phyloP scores from a whole-genome alignment of 2,888 invertebrate genomes.

The Meandrusa payeni region DNA sequence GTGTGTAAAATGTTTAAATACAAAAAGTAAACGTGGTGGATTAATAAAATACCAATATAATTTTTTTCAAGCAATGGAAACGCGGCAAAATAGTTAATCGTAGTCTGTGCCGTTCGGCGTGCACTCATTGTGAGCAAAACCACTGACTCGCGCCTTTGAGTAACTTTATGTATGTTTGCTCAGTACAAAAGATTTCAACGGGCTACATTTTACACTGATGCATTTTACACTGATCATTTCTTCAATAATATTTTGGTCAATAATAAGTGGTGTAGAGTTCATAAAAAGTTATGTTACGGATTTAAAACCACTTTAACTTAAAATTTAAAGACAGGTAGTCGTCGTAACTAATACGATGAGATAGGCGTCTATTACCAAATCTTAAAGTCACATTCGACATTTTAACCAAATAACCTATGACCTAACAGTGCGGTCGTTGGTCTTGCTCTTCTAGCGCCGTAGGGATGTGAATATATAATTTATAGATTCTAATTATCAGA shows the following conservation, averaged over 20 bases:
- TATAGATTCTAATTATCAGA: too few species aligned
- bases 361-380: conserved; percentile 10
- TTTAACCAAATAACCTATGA: conserved; percentile 20
- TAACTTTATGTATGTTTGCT: background rate
- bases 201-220: conserved; percentile 3
- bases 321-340: conserved; percentile 11
- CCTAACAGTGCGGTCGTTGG: conserved; percentile 7
- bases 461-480: background rate
- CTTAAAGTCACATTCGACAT: conserved; percentile 11
- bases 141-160: background rate
- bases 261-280: too few species aligned
- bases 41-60: too few species aligned
- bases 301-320: conserved; percentile 4
- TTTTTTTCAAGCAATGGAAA: conserved; percentile 24
- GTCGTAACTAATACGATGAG: conserved; percentile 5
- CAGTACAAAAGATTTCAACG: conserved; percentile 20
- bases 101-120: background rate
- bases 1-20: too few species aligned
- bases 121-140: conserved; percentile 1
- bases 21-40: too few species aligned
- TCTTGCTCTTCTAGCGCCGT: background rate
- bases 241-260: too few species aligned
- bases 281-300: too few species aligned
- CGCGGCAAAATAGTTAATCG: conserved; percentile 19
- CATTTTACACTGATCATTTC: too few species aligned